phyloP scores from a whole-genome alignment of 2,797 vertebrate genomes.

The Crocodylus rhombifer region DNA sequence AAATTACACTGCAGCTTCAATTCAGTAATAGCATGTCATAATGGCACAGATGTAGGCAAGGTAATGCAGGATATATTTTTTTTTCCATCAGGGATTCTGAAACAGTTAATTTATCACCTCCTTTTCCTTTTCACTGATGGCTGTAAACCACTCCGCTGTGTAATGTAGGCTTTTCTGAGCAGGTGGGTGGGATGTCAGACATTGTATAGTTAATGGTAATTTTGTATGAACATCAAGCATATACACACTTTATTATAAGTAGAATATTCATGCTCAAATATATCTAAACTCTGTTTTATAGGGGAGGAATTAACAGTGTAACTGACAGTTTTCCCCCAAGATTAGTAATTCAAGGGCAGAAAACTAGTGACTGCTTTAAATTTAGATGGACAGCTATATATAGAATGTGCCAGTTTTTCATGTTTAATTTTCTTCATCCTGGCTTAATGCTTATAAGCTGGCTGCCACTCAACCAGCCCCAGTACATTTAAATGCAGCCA shows the following conservation, averaged over 20 bases:
- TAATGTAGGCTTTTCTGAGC: not conserved
- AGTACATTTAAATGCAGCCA: not conserved
- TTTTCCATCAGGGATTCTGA: not conserved
- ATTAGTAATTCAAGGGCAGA: not conserved
- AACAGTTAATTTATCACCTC: not conserved
- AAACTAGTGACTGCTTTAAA: not conserved
- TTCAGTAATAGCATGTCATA: accelerated
- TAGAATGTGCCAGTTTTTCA: not conserved
- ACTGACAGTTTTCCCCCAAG: not conserved
- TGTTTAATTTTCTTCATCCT: not conserved
- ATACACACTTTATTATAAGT: not conserved
- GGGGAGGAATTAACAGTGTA: not conserved
- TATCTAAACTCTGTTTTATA: not conserved
- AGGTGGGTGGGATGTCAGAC: not conserved
- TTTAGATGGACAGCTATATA: not conserved
- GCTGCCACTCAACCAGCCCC: not conserved
- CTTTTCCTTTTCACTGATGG: not conserved
- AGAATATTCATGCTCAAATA: not conserved
- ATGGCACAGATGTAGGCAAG: accelerated
- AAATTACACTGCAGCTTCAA: not conserved
- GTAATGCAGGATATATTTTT: not conserved
- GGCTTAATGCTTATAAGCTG: not conserved
- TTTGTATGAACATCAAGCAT: not conserved
- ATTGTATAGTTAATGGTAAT: not conserved
- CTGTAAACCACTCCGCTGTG: not conserved